Evolutionary conservation across 2,888 invertebrate species (phyloP), one percentile per base, ranked within the genome.

Genomic region (Seladonia tumulorum): DNA sequence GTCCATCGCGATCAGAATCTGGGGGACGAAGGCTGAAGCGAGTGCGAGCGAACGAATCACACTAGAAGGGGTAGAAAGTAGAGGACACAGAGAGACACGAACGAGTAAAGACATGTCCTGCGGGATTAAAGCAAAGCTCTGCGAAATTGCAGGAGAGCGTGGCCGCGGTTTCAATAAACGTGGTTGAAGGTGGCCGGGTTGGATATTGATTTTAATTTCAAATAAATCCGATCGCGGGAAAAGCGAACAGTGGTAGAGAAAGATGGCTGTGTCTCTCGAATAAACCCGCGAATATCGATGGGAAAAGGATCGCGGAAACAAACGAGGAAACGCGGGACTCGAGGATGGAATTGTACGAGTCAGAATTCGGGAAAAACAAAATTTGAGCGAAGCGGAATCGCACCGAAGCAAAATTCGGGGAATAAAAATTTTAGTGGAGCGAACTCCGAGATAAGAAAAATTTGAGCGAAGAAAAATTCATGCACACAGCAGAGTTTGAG

Each of bases 91-190:
- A 66, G 42, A 29, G 79, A 29, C n/a, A 5, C 25, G 49, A 35
- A 25, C 39, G 60, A 63, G 73, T 68, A 83, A 88, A 90, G 89
- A 89, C 90, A 83, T 88, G 92, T 93, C 92, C 91, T 84, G 85
- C 73, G 91, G 92, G 93, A 92, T 92, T 92, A 92, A 92, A 93
- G 91, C 90, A 92, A 93, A 92, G 92, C 93, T 90, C 91, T 90
- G 91, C 89, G 91, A 93, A 93, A 92, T 93, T 93, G 93, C 91
- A 87, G 86, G 89, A 91, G 91, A 91, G 91, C 93, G 22, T 66
- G 66, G 91, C 89, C 88, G 89, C 91, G 91, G 92, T 93, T 93
- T 93, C 93, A 93, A 93, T 92, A 92, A 91, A 91, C 88, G 79
- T 87, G 86, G 86, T 90, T 86, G 89, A 90, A 88, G 53, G 82